Conservation (phyloP, 2,888 invertebrate genomes). For the Eurytoma adleriae region DNA sequence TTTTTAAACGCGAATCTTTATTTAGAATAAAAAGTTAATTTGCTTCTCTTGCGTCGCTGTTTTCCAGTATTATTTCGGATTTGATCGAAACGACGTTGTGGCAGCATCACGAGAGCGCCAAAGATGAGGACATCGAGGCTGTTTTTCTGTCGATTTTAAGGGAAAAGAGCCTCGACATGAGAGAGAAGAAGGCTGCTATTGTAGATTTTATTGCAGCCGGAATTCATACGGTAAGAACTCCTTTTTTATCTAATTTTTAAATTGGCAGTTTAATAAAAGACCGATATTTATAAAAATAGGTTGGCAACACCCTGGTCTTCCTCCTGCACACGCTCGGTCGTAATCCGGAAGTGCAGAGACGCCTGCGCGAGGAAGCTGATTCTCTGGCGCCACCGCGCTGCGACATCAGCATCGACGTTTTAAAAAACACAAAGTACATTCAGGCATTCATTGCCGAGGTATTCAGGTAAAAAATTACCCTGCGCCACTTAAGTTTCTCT, state of each 20-base stretch:
- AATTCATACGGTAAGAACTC: constrained; percentile 84
- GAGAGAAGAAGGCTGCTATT: constrained; percentile 90
- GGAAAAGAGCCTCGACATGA: constrained; percentile 84
- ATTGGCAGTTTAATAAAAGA: background rate
- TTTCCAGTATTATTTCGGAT: constrained; percentile 86
- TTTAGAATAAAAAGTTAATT: background rate
- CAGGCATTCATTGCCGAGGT: constrained; percentile 88
- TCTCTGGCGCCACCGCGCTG: constrained; percentile 78
- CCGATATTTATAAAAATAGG: constrained; percentile 75
- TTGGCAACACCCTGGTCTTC: constrained; percentile 89
- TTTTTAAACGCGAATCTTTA: background rate
- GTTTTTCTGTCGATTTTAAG: constrained; percentile 87
- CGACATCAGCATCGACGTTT: constrained; percentile 79
- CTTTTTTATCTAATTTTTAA: background rate
- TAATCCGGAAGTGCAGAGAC: constrained; percentile 82
- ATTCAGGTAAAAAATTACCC: constrained; percentile 77
- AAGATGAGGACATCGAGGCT: constrained; percentile 81
- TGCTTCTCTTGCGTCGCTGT: background rate
- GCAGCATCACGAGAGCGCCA: constrained; percentile 78
- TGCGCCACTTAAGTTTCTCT: too few relatives aligned
- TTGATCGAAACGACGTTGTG: constrained; percentile 84
- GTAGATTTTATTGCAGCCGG: constrained; percentile 93
- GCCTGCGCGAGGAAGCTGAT: constrained; percentile 82
- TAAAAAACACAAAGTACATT: constrained; percentile 84
- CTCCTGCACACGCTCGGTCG: constrained; percentile 85